A percentile compares a stretch with the other conserved stretches of the same genome.
Evolutionary conservation across 2,113 vertebrate species (phyloP).

Genomic region (Xiphias gladius): DNA sequence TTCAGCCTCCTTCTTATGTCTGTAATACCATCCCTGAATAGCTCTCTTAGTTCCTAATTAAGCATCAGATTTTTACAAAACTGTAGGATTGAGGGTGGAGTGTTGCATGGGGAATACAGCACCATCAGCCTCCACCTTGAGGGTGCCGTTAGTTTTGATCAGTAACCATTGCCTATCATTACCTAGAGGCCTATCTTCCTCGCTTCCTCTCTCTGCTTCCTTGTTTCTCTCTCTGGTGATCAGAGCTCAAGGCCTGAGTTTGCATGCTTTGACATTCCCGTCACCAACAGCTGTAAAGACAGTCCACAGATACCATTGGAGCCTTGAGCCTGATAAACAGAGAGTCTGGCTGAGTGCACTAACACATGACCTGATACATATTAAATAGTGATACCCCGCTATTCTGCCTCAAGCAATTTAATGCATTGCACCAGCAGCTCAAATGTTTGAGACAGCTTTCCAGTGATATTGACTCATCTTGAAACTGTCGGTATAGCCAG

Average conservation of each 20-base stretch:
- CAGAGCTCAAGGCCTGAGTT: neutral
- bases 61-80: neutral
- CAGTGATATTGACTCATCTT: neutral
- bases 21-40: neutral
- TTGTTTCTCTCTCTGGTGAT: neutral
- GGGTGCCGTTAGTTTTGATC: neutral
- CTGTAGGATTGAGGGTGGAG: neutral
- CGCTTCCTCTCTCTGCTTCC: neutral
- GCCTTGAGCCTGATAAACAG: constrained; percentile 18
- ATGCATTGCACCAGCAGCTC: neutral
- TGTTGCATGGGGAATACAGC: neutral
- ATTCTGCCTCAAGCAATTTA: constrained; percentile 2
- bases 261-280: neutral
- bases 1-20: neutral
- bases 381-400: constrained; percentile 3
- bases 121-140: too few species aligned
- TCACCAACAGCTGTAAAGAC: neutral
- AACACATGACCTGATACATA: constrained; percentile 4
- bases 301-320: neutral
- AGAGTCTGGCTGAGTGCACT: neutral
- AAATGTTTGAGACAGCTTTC: neutral
- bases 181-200: neutral
- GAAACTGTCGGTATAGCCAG: neutral
- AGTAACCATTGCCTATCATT: neutral
- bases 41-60: neutral